Evolutionary conservation across 1,140 invertebrate species (phyloP).

Genomic region (Zelostemma sp.): DNA sequence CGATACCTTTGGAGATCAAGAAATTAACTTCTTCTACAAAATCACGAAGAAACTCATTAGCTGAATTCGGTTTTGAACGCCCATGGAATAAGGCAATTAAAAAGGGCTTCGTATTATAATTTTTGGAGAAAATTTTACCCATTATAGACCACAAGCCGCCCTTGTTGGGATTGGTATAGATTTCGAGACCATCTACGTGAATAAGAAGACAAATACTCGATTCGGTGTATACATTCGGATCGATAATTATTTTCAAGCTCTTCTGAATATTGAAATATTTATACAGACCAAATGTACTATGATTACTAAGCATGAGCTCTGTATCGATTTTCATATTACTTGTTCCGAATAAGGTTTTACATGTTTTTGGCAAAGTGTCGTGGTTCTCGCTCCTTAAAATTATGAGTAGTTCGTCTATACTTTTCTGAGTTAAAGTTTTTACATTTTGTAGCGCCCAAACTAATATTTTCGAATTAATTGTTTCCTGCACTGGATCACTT

Average conservation of each 20-base stretch:
- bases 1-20: slow-evolving; percentile 2
- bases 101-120: slow-evolving; percentile 10
- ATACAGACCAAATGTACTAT: not conserved
- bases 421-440: too few relatives aligned
- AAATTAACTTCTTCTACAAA: slow-evolving; percentile 10
- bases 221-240: not conserved
- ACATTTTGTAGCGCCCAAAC: too few relatives aligned
- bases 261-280: not conserved
- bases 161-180: not conserved
- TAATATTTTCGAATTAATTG: too few relatives aligned
- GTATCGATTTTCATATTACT: too few relatives aligned
- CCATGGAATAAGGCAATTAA: slow-evolving; percentile 4
- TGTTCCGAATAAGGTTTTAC: too few relatives aligned
- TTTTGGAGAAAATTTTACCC: not conserved
- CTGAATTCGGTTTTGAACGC: not conserved
- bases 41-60: slow-evolving; percentile 3
- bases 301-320: too few relatives aligned
- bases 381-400: too few relatives aligned
- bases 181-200: too few relatives aligned
- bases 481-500: too few relatives aligned
- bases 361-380: too few relatives aligned
- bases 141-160: slow-evolving; percentile 13
- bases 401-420: too few relatives aligned
- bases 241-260: not conserved
- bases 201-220: slow-evolving; percentile 9